These are phyloP conservation scores for Tapera naevia DNA, from an alignment of 2,797 vertebrate genomes.

Conservation along the genomic window DNA sequence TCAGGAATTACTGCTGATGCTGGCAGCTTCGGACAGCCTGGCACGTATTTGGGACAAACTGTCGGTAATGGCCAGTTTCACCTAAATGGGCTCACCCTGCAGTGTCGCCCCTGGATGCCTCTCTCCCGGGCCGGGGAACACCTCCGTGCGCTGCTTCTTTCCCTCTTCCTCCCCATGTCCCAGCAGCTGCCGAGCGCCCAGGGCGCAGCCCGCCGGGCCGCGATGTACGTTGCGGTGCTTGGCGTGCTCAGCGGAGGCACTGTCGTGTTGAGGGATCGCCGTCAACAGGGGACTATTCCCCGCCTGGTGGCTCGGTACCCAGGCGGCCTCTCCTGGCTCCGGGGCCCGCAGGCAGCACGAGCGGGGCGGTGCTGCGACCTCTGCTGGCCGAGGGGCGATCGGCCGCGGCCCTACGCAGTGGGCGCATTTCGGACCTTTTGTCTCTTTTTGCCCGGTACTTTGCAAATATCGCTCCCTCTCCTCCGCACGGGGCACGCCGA, in stretches of 20 bases:
- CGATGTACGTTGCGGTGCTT: too few species aligned
- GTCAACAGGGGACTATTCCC: too few species aligned
- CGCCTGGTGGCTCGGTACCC: background rate
- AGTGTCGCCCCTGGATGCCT: too few species aligned
- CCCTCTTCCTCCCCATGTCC: too few species aligned
- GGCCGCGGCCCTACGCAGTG: background rate
- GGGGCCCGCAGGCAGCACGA: background rate
- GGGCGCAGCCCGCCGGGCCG: background rate
- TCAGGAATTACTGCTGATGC: conserved; percentile 48
- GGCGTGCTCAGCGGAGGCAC: too few species aligned
- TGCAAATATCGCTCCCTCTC: background rate
- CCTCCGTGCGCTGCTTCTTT: too few species aligned
- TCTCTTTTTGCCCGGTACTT: background rate
- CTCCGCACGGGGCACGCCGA: background rate
- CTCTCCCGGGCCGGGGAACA: rapidly evolving
- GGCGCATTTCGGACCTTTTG: conserved; percentile 46
- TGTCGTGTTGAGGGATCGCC: too few species aligned
- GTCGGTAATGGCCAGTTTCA: background rate
- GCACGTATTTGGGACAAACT: conserved; percentile 34
- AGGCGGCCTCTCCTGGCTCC: background rate
- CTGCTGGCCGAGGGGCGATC: conserved; percentile 68
- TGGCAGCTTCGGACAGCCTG: conserved; percentile 25
- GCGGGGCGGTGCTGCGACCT: conserved; percentile 72
- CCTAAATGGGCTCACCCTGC: background rate
- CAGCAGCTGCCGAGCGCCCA: too few species aligned